Percentiles rank a stretch among this genome's conserved stretches.
Conservation (phyloP, 2,888 invertebrate species). For the Bursaphelenchus okinawaensis region DNA sequence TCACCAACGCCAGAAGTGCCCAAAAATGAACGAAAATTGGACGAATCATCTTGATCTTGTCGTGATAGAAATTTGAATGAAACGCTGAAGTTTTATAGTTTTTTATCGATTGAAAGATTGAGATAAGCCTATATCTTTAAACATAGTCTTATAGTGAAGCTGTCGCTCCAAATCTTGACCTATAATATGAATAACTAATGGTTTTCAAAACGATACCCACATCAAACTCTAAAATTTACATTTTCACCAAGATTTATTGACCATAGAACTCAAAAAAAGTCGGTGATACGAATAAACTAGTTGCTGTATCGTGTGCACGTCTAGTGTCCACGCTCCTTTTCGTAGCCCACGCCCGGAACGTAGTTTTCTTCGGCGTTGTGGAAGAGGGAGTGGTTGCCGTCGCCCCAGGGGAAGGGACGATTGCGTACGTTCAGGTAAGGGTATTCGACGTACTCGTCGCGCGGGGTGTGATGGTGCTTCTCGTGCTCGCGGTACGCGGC, state of each 20-base stretch:
- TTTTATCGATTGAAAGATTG: too few species aligned
- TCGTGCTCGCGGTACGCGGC: conserved; percentile 36
- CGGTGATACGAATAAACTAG: background rate
- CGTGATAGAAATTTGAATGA: too few species aligned
- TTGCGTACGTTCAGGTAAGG: conserved; percentile 42
- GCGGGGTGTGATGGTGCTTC: conserved; percentile 33
- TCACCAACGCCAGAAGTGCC: too few species aligned
- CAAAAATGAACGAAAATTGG: background rate
- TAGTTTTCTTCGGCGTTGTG: conserved; percentile 65
- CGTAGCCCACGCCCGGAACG: conserved; percentile 55
- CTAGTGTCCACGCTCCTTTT: conserved; percentile 33
- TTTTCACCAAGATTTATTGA: background rate
- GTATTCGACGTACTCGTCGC: conserved; percentile 51
- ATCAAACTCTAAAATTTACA: too few species aligned
- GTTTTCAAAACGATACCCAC: too few species aligned
- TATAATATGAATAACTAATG: too few species aligned
- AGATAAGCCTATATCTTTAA: too few species aligned
- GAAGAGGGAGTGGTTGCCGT: conserved; percentile 79
- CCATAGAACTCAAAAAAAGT: background rate
- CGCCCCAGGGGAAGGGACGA: conserved; percentile 83
- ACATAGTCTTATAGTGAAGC: too few species aligned
- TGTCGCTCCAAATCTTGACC: too few species aligned
- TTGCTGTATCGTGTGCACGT: background rate
- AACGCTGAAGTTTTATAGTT: too few species aligned
- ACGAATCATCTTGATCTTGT: too few species aligned